phyloP scores from a whole-genome alignment of 2,888 invertebrate genomes.

The Oxyteleia sp. region DNA sequence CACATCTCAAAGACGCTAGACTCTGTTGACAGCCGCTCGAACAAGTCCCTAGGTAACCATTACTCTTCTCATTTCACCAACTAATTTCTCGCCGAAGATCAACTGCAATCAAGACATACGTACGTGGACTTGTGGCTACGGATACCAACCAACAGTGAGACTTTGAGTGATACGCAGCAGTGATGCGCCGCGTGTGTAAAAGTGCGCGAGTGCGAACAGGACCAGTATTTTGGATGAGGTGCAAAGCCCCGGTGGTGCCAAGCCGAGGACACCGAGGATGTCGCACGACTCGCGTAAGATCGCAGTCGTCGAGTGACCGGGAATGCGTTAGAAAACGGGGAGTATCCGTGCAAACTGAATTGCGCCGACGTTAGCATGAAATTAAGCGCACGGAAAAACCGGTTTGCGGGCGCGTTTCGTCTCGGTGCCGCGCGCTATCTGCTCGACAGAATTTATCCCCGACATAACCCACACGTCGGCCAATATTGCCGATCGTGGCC shows the following conservation, averaged over 20 bases:
- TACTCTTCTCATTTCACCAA: constrained; percentile 17
- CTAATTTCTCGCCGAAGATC: constrained; percentile 12
- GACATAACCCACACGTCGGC: constrained; percentile 51
- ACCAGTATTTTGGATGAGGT: constrained; percentile 29
- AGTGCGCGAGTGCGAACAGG: constrained; percentile 41
- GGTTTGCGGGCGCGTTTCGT: constrained; percentile 79
- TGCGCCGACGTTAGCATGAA: constrained; percentile 86
- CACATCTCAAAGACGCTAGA: too few relatives aligned
- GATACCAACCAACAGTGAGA: constrained; percentile 15
- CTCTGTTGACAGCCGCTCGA: too few relatives aligned
- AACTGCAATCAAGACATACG: background rate
- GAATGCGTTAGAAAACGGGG: constrained; percentile 80
- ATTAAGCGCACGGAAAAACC: constrained; percentile 86
- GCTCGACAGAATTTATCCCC: constrained; percentile 54
- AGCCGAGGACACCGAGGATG: constrained; percentile 14
- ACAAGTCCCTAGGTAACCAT: too few relatives aligned
- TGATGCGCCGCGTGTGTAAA: constrained; percentile 26
- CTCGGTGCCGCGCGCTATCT: constrained; percentile 55
- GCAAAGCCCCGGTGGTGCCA: constrained; percentile 14
- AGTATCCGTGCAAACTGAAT: constrained; percentile 86
- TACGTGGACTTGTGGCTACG: constrained; percentile 31
- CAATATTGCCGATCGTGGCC: constrained; percentile 44
- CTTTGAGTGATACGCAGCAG: constrained; percentile 30
- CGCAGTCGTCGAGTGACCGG: constrained; percentile 41
- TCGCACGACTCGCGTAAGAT: constrained; percentile 53